Percentiles rank a stretch among this genome's conserved stretches.
Evolutionary conservation across 2,113 vertebrate species (phyloP).

Genomic region (Oncorhynchus clarkii): DNA sequence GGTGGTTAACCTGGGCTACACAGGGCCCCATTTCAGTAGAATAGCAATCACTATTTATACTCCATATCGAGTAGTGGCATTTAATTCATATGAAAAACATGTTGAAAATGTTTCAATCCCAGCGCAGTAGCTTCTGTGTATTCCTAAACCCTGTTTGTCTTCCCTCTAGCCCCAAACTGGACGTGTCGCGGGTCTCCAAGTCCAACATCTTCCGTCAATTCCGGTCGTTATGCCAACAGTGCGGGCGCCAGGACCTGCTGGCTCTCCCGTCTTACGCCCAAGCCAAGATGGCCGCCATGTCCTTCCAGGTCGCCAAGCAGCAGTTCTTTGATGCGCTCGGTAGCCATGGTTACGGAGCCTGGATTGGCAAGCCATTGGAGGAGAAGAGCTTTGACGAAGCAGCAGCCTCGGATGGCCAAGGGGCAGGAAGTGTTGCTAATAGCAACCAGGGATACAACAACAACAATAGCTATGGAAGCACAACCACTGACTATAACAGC

Average conservation of each 20-base stretch:
- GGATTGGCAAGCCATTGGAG: slow-evolving; percentile 95
- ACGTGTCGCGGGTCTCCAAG: slow-evolving; percentile 90
- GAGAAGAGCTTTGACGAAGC: slow-evolving; percentile 84
- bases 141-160: neutral
- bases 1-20: too few relatives aligned
- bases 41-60: too few relatives aligned
- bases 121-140: too few relatives aligned
- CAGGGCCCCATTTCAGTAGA: too few relatives aligned
- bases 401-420: slow-evolving; percentile 6
- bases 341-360: slow-evolving; percentile 87
- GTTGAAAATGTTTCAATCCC: too few relatives aligned
- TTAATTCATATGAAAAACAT: too few relatives aligned
- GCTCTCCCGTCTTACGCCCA: slow-evolving; percentile 77
- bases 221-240: slow-evolving; percentile 76
- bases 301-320: slow-evolving; percentile 83
- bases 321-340: slow-evolving; percentile 80
- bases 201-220: slow-evolving; percentile 85
- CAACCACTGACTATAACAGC: neutral
- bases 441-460: slow-evolving; percentile 25
- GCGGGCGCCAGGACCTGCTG: slow-evolving; percentile 73
- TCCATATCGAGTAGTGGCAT: too few relatives aligned
- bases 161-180: slow-evolving; percentile 77
- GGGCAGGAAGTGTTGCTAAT: neutral
- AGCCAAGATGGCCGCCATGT: slow-evolving; percentile 81
- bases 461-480: slow-evolving; percentile 25